A percentile compares a stretch with the other conserved stretches of the same genome.
Evolutionary conservation across 1,140 invertebrate species (phyloP).

Genomic region (Penaeus vannamei): DNA sequence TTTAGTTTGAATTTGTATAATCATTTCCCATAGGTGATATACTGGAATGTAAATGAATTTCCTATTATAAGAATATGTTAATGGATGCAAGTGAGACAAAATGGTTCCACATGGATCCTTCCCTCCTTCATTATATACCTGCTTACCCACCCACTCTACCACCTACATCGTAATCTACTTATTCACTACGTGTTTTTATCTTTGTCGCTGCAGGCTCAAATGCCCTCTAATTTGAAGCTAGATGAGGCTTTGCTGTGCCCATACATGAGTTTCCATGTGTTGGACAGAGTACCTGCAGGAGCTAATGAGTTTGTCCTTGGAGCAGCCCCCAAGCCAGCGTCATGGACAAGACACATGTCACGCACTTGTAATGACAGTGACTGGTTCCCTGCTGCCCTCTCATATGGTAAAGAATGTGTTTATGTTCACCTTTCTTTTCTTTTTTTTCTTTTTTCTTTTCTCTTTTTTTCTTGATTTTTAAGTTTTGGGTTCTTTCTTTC

Average conservation of each 20-base stretch:
- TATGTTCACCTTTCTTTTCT: too few species aligned
- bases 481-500: too few species aligned
- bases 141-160: too few species aligned
- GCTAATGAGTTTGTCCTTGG: conserved; percentile 55
- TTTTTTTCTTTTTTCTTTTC: too few species aligned
- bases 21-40: too few species aligned
- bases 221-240: conserved; percentile 78
- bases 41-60: neutral
- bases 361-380: conserved; percentile 58
- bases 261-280: conserved; percentile 70
- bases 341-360: conserved; percentile 64
- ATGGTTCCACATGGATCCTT: too few species aligned
- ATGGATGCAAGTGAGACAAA: too few species aligned
- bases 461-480: too few species aligned
- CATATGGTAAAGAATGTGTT: conserved; percentile 55
- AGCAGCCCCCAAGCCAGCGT: conserved; percentile 64
- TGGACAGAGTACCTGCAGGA: conserved; percentile 69
- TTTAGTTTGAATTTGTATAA: neutral
- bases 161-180: neutral
- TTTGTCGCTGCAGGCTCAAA: conserved; percentile 78
- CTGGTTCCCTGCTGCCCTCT: conserved; percentile 67
- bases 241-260: conserved; percentile 69
- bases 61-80: too few species aligned
- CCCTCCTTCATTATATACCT: too few species aligned
- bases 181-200: neutral